Base-by-base conservation (phyloP, 2,797 vertebrate species). In the Nothura maculosa region DNA sequence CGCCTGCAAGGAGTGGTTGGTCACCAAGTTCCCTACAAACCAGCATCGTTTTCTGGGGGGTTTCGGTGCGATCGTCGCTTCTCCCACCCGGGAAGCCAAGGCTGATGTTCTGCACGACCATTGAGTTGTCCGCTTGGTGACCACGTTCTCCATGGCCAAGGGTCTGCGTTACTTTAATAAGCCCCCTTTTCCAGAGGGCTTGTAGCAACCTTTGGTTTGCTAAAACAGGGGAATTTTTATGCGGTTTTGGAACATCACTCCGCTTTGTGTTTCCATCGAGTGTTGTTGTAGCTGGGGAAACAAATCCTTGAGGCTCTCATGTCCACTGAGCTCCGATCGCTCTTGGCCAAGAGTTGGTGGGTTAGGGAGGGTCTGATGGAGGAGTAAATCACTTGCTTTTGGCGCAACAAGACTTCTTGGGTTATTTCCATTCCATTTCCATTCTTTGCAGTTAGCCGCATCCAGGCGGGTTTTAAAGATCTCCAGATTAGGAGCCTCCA, bases 11-110 rank as follows among this genome's bases (percentile, higher is more conserved):
- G 30, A 54, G 20, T 4, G 17, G 28, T 30, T 54, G 10, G 19
- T 11, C 52, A 54, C 52, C 43, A 61, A 83, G 43, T 12, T 9
- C 12, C 0, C 0, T 5, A 1, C 52, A 6, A 54, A 54, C 48
- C n/a, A 7, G 6, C 27, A 38, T 52, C 45, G 54, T 66, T 85
- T 64, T 70, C 58, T 1, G 1, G 73, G 68, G 60, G 69, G 38
- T 76, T 88, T 54, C 75, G 22, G 34, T 82, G 57, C 43, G 19
- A 5, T 7, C 0, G 1, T 30, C 62, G 34, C 32, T 6, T 84
- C 86, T 76, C 69, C 66, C 21, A 34, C 11, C 6, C 67, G n/a
- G 69, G 36, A 27, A 47, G 25, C 4, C 36, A 40, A 43, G 12
- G 8, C 61, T 50, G 17, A 3, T 69, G 30, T 43, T 82, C 28